Percentiles rank a stretch among this genome's conserved stretches.
Conservation (phyloP, 2,888 invertebrate genomes). For the Lithophane ornitopus region DNA sequence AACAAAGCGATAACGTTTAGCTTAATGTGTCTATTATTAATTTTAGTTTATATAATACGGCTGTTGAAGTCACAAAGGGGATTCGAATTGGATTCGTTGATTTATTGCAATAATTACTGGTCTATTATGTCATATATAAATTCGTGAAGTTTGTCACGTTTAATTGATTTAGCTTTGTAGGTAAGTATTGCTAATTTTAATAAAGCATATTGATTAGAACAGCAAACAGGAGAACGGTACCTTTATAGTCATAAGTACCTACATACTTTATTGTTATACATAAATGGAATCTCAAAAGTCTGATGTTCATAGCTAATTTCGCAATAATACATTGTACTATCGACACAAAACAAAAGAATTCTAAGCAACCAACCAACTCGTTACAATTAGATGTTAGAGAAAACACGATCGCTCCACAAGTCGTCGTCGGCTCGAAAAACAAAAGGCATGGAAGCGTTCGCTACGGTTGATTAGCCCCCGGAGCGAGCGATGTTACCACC, state of each 20-base stretch:
- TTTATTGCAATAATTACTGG: slow-evolving; percentile 43
- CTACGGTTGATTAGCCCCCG: slow-evolving; percentile 76
- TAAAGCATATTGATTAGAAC: neutral
- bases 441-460: slow-evolving; percentile 72
- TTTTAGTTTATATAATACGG: slow-evolving; percentile 58
- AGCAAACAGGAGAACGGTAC: neutral
- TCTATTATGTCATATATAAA: slow-evolving; percentile 36
- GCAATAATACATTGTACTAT: neutral
- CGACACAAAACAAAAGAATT: slow-evolving; percentile 10
- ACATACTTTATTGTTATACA: too few species aligned
- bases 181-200: slow-evolving; percentile 1
- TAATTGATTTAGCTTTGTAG: slow-evolving; percentile 18
- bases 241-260: neutral
- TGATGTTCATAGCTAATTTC: neutral
- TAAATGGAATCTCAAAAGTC: neutral
- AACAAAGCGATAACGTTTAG: slow-evolving; percentile 68
- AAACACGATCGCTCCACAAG: slow-evolving; percentile 44
- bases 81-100: slow-evolving; percentile 31
- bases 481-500: slow-evolving; percentile 71
- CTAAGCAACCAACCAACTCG: slow-evolving; percentile 40
- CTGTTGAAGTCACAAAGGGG: slow-evolving; percentile 39
- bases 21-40: slow-evolving; percentile 69
- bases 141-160: slow-evolving; percentile 20
- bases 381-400: slow-evolving; percentile 58
- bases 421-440: slow-evolving; percentile 70